These are phyloP conservation scores for Drosophila orosa DNA, from an alignment of 1,140 invertebrate species.

Conservation along the genomic window DNA sequence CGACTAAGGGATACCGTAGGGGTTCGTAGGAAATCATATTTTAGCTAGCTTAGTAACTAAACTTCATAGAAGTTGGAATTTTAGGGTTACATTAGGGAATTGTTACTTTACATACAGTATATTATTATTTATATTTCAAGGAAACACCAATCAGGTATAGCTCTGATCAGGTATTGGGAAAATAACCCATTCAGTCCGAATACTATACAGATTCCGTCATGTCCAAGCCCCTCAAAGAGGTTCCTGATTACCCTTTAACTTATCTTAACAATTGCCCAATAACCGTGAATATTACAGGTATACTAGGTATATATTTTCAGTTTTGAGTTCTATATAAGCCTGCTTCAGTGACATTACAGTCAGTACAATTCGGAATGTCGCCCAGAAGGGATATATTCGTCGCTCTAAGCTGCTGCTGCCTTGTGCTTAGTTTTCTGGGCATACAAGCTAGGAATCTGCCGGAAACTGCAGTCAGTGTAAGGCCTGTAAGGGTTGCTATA, in stretches of 20 bases:
- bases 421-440: conserved; percentile 10
- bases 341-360: not conserved
- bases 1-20: conserved; percentile 13
- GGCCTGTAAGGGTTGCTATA: too few relatives aligned
- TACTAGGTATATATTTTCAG: conserved; percentile 3
- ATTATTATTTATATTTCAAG: too few relatives aligned
- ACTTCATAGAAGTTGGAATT: not conserved
- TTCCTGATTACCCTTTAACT: not conserved
- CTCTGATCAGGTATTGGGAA: too few relatives aligned
- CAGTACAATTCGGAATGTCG: conserved; percentile 58
- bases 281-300: conserved; percentile 3
- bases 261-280: not conserved
- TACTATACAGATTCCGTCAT: too few relatives aligned
- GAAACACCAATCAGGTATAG: too few relatives aligned
- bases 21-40: not conserved
- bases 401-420: conserved; percentile 23
- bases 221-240: not conserved
- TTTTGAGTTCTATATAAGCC: conserved; percentile 52
- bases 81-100: too few relatives aligned
- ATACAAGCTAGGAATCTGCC: conserved; percentile 21
- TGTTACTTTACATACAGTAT: not conserved
- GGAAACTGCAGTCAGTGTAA: conserved; percentile 26
- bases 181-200: not conserved
- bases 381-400: conserved; percentile 29
- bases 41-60: not conserved